These are phyloP conservation scores for Plumapathes pennacea DNA, from an alignment of 92 coral and sea anemone genomes.

Conservation along the genomic window DNA sequence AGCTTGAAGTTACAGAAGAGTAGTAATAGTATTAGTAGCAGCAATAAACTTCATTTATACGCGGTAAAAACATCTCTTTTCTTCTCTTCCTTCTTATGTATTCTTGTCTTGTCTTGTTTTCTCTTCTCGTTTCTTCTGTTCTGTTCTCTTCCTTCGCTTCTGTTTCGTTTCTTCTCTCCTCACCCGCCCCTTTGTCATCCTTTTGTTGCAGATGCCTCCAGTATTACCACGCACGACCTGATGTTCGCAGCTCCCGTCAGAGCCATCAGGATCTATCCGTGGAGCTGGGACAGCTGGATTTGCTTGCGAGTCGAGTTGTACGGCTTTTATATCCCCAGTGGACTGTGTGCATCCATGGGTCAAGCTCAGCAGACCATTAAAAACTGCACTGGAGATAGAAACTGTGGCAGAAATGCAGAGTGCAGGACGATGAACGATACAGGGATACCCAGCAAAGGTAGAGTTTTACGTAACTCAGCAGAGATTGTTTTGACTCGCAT, in stretches of 20 bases:
- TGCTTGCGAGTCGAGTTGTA: slow-evolving; percentile 85
- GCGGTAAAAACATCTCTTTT: no score
- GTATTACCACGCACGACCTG: slow-evolving; percentile 52
- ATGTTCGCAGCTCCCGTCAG: slow-evolving; percentile 72
- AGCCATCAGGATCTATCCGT: slow-evolving; percentile 69
- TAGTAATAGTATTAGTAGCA: no score
- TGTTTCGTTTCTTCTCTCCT: neutral
- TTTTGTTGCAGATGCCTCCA: slow-evolving; percentile 59
- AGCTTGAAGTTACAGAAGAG: no score
- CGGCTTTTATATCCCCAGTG: slow-evolving; percentile 72
- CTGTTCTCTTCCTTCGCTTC: neutral
- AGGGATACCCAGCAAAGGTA: slow-evolving; percentile 49
- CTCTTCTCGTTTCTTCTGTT: neutral
- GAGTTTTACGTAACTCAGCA: no score
- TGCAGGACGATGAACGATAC: slow-evolving; percentile 40
- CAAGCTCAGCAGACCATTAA: slow-evolving; percentile 28
- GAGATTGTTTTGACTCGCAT: neutral
- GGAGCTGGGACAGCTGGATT: slow-evolving; percentile 66
- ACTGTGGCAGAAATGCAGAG: slow-evolving; percentile 84
- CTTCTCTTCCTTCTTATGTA: neutral
- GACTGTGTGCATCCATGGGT: slow-evolving; percentile 70
- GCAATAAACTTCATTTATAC: no score
- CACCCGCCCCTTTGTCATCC: neutral
- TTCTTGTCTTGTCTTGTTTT: neutral
- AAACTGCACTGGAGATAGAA: slow-evolving; percentile 69